Base-by-base conservation (phyloP, 2,797 vertebrate species). In the Cuniculus paca region DNA sequence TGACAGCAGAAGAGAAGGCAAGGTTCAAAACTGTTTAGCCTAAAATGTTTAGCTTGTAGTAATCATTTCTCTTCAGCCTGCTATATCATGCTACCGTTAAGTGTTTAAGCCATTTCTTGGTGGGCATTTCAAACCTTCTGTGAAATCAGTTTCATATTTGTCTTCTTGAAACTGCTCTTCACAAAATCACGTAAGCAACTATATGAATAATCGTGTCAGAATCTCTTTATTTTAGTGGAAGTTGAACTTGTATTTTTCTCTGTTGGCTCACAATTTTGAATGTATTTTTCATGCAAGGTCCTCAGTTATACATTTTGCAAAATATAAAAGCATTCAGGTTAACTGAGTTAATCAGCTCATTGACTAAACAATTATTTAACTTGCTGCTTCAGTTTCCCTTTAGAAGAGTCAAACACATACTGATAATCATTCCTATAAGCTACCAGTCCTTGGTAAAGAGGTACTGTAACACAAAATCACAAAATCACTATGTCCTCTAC, bases 391-490 rank as follows among this genome's bases (percentile, higher is more conserved):
- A 42, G 4, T 85, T 77, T 48, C 78, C 83, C 94, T 87, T 84
- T 83, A 86, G 75, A 77, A 2, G 36, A 90, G 81, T 36, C 84
- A 98, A 97, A 92, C 36, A 34, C 34, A 12, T 16, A 77, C 61
- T 90, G n/a, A 39, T 81, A 58, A 86, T 78, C 89, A 90, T 63
- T 87, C 77, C 50, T 42, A 91, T 7, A 80, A 48, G 3, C 45
- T 84, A 36, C 78, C 60, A 78, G 34, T 97, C 81, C 11, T 82
- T 45, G 17, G 68, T 96, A 50, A 9, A 91, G 75, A 98, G 26
- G 78, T 88, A 84, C 65, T 88, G 28, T 31, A 88, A 88, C 68
- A 93, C 89, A 96, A 96, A 97, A 96, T 96, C 87, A 97, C 90
- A 95, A 68, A 63, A 97, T 84, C 94, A 79, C 65, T 96, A 34